Conservation (phyloP, 2,113 vertebrate genomes). For the Emydocephalus ijimae region DNA sequence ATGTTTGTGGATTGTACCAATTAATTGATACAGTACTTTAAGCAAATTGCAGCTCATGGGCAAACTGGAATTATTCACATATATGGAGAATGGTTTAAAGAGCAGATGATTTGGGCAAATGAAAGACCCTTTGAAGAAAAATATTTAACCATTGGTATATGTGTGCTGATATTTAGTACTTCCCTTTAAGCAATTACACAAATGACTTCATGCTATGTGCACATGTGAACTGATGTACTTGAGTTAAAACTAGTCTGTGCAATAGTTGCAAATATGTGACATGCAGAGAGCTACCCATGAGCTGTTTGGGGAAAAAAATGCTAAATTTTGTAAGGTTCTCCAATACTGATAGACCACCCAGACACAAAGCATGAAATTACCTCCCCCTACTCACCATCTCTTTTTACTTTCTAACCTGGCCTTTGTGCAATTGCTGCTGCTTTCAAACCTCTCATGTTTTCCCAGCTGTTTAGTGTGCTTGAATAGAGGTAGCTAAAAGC, state of each 20-base stretch:
- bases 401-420: neutral
- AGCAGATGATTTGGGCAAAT: neutral
- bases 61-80: neutral
- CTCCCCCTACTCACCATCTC: neutral
- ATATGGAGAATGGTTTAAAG: neutral
- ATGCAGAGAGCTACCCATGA: neutral
- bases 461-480: conserved; percentile 56
- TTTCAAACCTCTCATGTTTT: conserved; percentile 55
- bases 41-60: neutral
- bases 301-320: conserved; percentile 15
- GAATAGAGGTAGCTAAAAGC: conserved; percentile 47
- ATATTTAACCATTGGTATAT: neutral
- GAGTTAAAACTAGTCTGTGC: neutral
- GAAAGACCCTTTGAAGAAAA: neutral
- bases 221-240: neutral
- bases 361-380: conserved; percentile 22
- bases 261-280: conserved; percentile 1
- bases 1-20: neutral
- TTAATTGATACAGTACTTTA: neutral
- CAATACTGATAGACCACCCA: conserved; percentile 50
- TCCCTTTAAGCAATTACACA: neutral
- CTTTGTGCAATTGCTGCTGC: conserved; percentile 10
- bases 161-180: neutral
- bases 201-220: neutral
- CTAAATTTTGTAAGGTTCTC: conserved; percentile 18